Evolutionary conservation across 2,888 invertebrate species (phyloP).

Genomic region (Scaptomyza flava): DNA sequence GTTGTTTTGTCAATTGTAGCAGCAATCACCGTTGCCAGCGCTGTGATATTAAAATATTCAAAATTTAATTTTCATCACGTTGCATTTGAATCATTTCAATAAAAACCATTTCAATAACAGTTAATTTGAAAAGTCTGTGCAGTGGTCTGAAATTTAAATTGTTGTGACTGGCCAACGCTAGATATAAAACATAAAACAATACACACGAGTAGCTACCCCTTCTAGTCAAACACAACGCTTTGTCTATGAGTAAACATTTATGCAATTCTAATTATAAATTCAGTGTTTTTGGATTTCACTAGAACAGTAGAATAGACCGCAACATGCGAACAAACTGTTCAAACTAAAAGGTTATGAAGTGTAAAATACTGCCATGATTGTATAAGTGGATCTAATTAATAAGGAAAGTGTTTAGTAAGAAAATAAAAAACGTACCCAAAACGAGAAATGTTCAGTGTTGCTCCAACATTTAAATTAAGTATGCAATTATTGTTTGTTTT

Average conservation of each 20-base stretch:
- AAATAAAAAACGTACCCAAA: too few relatives aligned
- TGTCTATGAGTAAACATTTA: constrained; percentile 51
- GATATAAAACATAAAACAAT: constrained; percentile 6
- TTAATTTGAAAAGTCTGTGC: constrained; percentile 55
- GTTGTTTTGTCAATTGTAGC: constrained; percentile 20
- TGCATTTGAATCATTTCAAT: constrained; percentile 66
- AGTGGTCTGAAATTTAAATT: constrained; percentile 39
- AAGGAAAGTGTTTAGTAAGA: background rate
- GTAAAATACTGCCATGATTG: constrained; percentile 16
- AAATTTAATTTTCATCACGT: constrained; percentile 64
- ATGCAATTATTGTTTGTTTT: too few relatives aligned
- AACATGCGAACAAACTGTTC: constrained; percentile 27
- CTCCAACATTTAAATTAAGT: too few relatives aligned
- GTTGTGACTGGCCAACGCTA: constrained; percentile 36
- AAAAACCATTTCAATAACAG: constrained; percentile 65
- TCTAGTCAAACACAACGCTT: background rate
- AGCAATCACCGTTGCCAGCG: constrained; percentile 1
- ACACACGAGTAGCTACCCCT: background rate
- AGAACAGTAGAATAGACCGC: background rate
- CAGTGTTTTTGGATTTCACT: constrained; percentile 37
- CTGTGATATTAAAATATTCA: constrained; percentile 62
- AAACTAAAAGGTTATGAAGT: constrained; percentile 46
- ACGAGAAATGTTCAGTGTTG: too few relatives aligned
- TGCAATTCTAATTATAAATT: constrained; percentile 66
- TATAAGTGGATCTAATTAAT: background rate